Conservation (phyloP, 23 tunicate species). For the Oikopleura vanhoeffeni region DNA sequence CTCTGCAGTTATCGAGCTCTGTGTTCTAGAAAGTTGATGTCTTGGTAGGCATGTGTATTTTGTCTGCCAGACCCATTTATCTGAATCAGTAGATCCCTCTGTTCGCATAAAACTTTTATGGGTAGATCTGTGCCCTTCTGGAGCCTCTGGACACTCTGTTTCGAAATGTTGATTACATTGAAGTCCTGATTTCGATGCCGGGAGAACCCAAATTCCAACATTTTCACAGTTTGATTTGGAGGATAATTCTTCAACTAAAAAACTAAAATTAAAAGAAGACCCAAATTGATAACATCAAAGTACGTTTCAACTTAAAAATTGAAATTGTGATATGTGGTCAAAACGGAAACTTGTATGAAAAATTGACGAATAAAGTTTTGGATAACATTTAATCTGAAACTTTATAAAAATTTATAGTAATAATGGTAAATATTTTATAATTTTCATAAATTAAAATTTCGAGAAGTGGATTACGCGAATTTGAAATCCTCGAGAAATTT, state of each 20-base stretch:
- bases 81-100: background rate
- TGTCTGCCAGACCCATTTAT: background rate
- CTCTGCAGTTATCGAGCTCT: background rate
- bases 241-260: background rate
- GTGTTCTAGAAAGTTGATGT: background rate
- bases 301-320: too few species aligned
- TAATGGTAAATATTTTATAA: too few species aligned
- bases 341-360: too few species aligned
- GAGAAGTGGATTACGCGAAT: too few species aligned
- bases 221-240: background rate
- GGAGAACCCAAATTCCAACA: background rate
- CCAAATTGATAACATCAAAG: too few species aligned
- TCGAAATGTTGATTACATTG: background rate
- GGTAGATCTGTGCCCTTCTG: background rate
- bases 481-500: too few species aligned
- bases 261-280: too few species aligned
- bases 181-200: background rate
- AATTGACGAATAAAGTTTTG: too few species aligned
- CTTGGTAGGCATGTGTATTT: background rate
- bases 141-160: slow-evolving; percentile 1
- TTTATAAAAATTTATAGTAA: too few species aligned
- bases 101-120: background rate
- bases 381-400: too few species aligned
- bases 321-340: too few species aligned
- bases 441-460: too few species aligned